phyloP scores from a whole-genome alignment of 2,797 vertebrate genomes.

The Poliocrania exsul region DNA sequence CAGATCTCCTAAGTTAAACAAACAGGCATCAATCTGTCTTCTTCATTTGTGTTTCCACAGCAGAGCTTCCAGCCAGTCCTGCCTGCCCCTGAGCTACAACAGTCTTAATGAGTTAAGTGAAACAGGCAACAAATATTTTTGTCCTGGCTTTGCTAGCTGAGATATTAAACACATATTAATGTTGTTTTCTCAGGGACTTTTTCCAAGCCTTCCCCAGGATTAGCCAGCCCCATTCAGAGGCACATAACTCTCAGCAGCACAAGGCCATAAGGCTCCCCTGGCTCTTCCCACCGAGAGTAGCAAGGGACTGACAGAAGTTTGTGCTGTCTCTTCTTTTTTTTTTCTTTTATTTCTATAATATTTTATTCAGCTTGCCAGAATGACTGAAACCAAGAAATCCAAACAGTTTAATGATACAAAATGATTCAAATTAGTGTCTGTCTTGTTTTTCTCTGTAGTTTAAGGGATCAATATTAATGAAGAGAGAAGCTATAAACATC shows the following conservation, averaged over 20 bases:
- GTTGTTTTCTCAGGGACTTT: neutral
- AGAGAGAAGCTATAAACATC: conserved; percentile 76
- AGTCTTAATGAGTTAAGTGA: neutral
- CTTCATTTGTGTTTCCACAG: neutral
- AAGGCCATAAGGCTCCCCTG: neutral
- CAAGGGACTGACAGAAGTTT: neutral
- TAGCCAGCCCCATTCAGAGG: neutral
- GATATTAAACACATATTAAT: neutral
- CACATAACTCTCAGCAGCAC: neutral
- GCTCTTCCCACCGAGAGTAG: neutral
- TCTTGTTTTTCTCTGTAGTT: conserved; percentile 69
- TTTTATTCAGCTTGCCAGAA: conserved; percentile 17
- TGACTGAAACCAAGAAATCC: conserved; percentile 54
- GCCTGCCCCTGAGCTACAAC: neutral
- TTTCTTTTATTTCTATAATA: conserved; percentile 25
- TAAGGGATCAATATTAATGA: conserved; percentile 79
- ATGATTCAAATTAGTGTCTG: conserved; percentile 70
- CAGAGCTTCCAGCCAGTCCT: neutral
- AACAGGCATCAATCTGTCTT: neutral
- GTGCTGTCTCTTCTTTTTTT: neutral
- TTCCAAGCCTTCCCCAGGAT: neutral
- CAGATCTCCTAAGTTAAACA: neutral
- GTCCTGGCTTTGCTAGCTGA: neutral
- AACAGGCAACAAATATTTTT: neutral
- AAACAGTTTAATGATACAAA: conserved; percentile 71